These are phyloP conservation scores for Taeniopygia guttata DNA, from an alignment of 2,797 vertebrate genomes.

Conservation along the genomic window DNA sequence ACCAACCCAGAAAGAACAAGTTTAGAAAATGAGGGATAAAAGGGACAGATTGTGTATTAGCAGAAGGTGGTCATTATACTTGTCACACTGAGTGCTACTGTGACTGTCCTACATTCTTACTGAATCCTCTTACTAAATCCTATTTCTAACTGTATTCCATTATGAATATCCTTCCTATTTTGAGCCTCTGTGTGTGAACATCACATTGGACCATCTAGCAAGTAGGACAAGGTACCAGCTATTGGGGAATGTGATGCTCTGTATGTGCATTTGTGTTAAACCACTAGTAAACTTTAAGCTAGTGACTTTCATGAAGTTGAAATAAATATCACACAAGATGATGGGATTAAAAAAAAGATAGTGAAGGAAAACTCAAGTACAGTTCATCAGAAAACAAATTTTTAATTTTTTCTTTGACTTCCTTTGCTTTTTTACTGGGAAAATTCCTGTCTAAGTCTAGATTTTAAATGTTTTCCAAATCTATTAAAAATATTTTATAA, in stretches of 20 bases:
- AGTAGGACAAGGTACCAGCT: not conserved
- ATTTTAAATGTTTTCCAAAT: not conserved
- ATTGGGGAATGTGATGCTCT: not conserved
- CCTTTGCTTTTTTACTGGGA: not conserved
- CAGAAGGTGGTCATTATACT: not conserved
- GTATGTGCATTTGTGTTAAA: not conserved
- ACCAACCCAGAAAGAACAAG: not conserved
- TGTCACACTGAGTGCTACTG: not conserved
- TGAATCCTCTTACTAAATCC: not conserved
- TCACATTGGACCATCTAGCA: not conserved
- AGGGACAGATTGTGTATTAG: not conserved
- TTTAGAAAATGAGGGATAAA: not conserved
- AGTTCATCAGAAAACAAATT: not conserved
- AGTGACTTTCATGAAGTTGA: not conserved
- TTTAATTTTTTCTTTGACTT: not conserved
- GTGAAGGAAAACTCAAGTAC: not conserved
- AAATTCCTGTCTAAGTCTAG: not conserved
- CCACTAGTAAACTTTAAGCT: not conserved
- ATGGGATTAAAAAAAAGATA: not conserved
- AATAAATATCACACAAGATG: not conserved
- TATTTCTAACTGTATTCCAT: not conserved
- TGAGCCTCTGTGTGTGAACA: not conserved
- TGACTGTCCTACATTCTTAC: not conserved
- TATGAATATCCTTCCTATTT: not conserved
- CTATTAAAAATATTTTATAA: not conserved